A percentile compares a stretch with the other conserved stretches of the same genome.
Conservation (phyloP, 2,888 invertebrate species). For the Lepidochrysops patricia region DNA sequence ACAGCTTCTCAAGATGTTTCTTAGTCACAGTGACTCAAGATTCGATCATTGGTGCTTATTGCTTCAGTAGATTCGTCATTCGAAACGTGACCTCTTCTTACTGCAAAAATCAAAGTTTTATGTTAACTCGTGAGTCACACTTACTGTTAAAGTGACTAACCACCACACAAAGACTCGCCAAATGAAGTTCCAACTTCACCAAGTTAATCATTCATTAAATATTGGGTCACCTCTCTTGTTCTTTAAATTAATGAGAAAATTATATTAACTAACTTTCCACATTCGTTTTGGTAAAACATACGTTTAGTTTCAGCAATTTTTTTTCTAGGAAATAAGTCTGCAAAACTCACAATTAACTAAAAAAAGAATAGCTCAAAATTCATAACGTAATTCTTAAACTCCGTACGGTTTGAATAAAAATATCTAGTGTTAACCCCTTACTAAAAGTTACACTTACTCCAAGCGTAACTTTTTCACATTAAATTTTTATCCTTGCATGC, state of each 20-base stretch:
- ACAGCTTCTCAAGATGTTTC: background rate
- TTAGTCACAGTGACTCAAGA: background rate
- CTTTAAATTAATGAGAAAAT: too few relatives aligned
- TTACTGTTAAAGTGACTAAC: background rate
- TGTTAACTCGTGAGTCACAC: background rate
- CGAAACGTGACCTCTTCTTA: background rate
- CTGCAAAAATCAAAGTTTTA: background rate
- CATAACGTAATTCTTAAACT: too few relatives aligned
- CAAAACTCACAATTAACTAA: too few relatives aligned
- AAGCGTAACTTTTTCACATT: background rate
- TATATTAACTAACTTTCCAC: too few relatives aligned
- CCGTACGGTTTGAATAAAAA: too few relatives aligned
- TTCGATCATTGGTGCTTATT: background rate
- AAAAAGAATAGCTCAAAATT: too few relatives aligned
- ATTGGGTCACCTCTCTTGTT: too few relatives aligned
- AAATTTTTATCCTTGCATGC: background rate
- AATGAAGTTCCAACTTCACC: background rate
- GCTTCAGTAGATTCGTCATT: background rate
- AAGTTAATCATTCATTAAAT: too few relatives aligned
- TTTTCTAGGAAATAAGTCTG: too few relatives aligned
- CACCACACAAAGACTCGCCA: background rate
- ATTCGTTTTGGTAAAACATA: too few relatives aligned
- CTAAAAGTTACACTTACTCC: background rate
- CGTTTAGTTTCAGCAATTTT: too few relatives aligned
- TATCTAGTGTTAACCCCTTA: too few relatives aligned